Evolutionary conservation across 2,888 invertebrate genomes (phyloP), one percentile per base, ranked within the genome.

Genomic region (Harpagoxenus sublaevis): DNA sequence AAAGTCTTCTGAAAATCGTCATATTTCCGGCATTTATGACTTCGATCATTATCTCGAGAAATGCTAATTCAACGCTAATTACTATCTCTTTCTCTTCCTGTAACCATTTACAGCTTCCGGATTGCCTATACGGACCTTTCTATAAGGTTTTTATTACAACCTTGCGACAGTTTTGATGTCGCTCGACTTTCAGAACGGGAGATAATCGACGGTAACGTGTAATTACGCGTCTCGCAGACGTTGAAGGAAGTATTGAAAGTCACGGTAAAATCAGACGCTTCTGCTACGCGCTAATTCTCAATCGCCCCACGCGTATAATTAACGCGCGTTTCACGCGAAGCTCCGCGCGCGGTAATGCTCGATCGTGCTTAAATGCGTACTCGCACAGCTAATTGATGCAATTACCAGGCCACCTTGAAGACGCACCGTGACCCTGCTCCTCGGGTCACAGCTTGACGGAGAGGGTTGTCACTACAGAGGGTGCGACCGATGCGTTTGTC

Each of bases 211-310:
- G 15, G 10, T 23, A 45, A 48, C 10, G 31, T 23, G 5, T 45
- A 79, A 45, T 71, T 31, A n/a, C 8, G 39, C n/a, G 15, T 55
- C n/a, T 39, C 15, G 31, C 45, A 31, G 8, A 23, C 5, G 57
- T 66, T 31, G 23, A 73, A 65, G 45, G 12, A 73, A 71, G 18
- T 66, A 15, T 42, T 60, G 28, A 62, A 79, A 65, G 31, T 63
- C 45, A 23, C 53, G 71, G 10, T 42, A 28, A 53, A 31, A 57
- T 60, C 39, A 63, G 68, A 81, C 31, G 18, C 10, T 23, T 8
- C 35, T 35, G 35, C 35, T 35, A 85, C 35, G 35, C 35, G 35
- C n/a, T 74, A 88, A 86, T 88, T 86, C 66, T 60, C 62, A 45
- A 35, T 84, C 66, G 57, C 57, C 6, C 83, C 28, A 89, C 78